Base-by-base conservation (phyloP, 2,797 vertebrate genomes). In the Glyptemys insculpta region DNA sequence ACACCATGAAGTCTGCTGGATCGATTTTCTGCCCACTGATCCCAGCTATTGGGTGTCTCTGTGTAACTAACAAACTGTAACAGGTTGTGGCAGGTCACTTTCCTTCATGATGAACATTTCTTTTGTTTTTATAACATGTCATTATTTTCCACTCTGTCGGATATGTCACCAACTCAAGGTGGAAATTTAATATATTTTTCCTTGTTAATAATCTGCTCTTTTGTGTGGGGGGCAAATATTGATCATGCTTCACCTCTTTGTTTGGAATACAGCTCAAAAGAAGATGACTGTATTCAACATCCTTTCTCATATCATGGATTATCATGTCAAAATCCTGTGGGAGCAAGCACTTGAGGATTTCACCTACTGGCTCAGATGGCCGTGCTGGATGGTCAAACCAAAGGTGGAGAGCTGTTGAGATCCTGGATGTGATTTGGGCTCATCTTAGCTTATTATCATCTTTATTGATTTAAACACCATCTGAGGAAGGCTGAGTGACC, bases 1-100 rank as follows among this genome's bases (percentile, higher is more conserved):
- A 76, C 50, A 89, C 11, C 54, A 93, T 74, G 53, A 91, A 5
- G 15, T 91, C 59, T 79, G 49, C 54, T 86, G 52, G 14, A 14
- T 65, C 57, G 44, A 31, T 89, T 96, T 93, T 68, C 89, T 88
- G 84, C 72, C 86, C 53, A 52, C 86, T 85, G 88, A 83, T 94
- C 87, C 90, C 59, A 86, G 54, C 91, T 92, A 62, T 88, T 91
- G 83, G 50, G 68, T 49, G 31, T 54, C 91, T 76, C 87, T 86
- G 68, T 78, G 76, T 91, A 86, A 93, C n/a, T 92, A 89, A 29
- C 11, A 25, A 78, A 47, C 57, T 81, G 29, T 44, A 4, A 37
- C 74, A 23, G 44, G 52, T 74, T 91, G 50, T 49, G 74, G 27
- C 12, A 81, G 44, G 34, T 93, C 3, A 0, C 79, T 59, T 94